phyloP scores from a whole-genome alignment of 2,888 invertebrate genomes.

The Callosobruchus maculatus region DNA sequence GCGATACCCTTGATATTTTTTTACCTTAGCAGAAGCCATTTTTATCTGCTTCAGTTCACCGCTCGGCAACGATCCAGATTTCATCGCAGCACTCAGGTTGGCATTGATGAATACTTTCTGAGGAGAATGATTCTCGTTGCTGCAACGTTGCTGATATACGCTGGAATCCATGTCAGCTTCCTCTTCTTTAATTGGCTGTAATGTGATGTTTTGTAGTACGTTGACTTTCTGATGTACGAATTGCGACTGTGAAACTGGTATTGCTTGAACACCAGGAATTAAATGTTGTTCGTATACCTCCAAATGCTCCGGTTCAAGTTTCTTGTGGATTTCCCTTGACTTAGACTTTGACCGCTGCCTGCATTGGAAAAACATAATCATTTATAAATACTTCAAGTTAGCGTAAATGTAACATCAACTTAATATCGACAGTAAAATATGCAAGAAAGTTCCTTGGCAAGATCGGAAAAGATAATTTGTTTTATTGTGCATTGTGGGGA shows the following conservation, averaged over 20 bases:
- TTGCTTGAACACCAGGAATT: constrained; percentile 11
- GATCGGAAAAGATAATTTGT: too few relatives aligned
- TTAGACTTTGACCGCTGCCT: constrained; percentile 30
- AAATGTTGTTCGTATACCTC: constrained; percentile 20
- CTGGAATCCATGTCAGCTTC: constrained; percentile 7
- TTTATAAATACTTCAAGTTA: background rate
- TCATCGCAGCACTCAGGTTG: constrained; percentile 2
- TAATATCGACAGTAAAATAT: too few relatives aligned
- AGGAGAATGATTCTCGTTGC: constrained; percentile 38
- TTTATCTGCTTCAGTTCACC: background rate
- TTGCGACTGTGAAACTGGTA: constrained; percentile 9
- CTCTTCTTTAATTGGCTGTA: constrained; percentile 29
- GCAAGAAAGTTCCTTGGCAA: too few relatives aligned
- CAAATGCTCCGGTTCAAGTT: constrained; percentile 27
- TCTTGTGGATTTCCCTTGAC: constrained; percentile 30
- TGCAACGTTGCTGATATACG: constrained; percentile 17
- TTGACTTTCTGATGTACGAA: constrained; percentile 38
- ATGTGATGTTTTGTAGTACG: constrained; percentile 41
- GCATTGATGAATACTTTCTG: constrained; percentile 29
- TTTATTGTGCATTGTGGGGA: too few relatives aligned
- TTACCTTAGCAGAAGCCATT: background rate
- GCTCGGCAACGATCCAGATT: background rate
- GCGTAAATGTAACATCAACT: background rate
- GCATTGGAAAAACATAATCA: background rate
- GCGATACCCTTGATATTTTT: too few relatives aligned